Conservation (phyloP, 2,113 vertebrate species). For the Puffinus mauretanicus region DNA sequence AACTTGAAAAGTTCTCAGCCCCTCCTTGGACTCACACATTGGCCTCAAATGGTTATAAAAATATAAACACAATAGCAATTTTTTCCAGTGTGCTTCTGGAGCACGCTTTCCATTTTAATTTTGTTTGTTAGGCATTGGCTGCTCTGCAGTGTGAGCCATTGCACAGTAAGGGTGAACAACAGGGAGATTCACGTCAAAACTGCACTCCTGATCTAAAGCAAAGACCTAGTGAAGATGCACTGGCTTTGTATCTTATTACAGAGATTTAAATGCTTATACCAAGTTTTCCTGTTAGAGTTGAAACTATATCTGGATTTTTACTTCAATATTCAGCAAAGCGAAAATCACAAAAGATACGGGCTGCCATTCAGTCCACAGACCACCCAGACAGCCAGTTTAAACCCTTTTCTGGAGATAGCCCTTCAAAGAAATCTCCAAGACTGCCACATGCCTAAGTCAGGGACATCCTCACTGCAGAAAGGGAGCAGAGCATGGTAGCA, state of each 20-base stretch:
- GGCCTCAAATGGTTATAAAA: not conserved
- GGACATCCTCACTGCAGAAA: not conserved
- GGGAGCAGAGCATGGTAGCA: not conserved
- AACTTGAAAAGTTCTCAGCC: not conserved
- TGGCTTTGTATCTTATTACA: not conserved
- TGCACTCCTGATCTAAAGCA: not conserved
- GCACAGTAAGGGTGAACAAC: not conserved
- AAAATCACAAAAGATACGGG: not conserved
- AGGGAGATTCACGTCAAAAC: not conserved
- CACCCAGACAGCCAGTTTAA: not conserved
- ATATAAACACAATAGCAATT: conserved; percentile 5
- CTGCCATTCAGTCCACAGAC: not conserved
- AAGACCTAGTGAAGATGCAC: not conserved
- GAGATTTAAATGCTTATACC: not conserved
- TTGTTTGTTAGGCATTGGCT: not conserved
- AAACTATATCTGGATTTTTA: not conserved
- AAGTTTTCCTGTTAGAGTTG: not conserved
- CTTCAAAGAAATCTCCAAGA: not conserved
- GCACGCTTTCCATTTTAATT: not conserved
- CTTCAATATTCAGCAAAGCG: not conserved
- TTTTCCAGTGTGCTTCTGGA: not conserved
- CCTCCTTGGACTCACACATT: not conserved
- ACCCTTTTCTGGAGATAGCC: not conserved
- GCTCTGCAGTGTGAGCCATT: not conserved
- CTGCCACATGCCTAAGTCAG: not conserved